phyloP scores from a whole-genome alignment of 1,140 invertebrate genomes.

The Bombus balteatus region DNA sequence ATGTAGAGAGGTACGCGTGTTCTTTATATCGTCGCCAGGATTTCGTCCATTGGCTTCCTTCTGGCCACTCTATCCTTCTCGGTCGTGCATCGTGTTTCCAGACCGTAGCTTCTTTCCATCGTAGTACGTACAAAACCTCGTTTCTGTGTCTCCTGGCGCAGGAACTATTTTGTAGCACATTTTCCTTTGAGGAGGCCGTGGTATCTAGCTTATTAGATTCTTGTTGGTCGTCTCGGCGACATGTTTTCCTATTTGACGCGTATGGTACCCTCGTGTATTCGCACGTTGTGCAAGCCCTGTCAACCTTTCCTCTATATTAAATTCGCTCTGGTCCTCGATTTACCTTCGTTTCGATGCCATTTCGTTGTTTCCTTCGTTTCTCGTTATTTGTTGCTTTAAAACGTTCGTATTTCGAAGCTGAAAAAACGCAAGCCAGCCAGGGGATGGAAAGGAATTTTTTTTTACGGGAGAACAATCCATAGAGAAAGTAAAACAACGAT shows the following conservation, averaged over 20 bases:
- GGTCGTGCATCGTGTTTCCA: conserved; percentile 19
- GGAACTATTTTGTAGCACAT: conserved; percentile 49
- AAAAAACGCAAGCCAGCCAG: not conserved
- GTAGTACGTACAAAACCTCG: not conserved
- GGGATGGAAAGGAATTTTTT: not conserved
- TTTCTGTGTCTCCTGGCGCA: conserved; percentile 15
- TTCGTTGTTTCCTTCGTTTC: not conserved
- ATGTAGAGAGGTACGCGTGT: not conserved
- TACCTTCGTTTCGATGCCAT: not conserved
- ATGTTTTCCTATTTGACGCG: conserved; percentile 43
- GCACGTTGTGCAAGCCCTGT: not conserved
- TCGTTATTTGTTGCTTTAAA: too few species aligned
- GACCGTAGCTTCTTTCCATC: not conserved
- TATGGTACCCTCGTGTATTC: too few species aligned
- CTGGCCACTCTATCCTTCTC: not conserved
- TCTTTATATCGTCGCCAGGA: conserved; percentile 2
- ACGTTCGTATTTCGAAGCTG: not conserved
- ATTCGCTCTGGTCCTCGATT: not conserved
- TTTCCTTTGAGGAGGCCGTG: conserved; percentile 52
- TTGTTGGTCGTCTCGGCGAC: conserved; percentile 22
- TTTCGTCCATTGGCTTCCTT: not conserved
- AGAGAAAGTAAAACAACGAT: not conserved
- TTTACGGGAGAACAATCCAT: not conserved
- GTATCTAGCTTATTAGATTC: conserved; percentile 64
- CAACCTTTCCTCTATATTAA: conserved; percentile 29